Percentiles rank a stretch among this genome's conserved stretches.
phyloP scores from a whole-genome alignment of 1,140 invertebrate species.

The Brachionus rubens region DNA sequence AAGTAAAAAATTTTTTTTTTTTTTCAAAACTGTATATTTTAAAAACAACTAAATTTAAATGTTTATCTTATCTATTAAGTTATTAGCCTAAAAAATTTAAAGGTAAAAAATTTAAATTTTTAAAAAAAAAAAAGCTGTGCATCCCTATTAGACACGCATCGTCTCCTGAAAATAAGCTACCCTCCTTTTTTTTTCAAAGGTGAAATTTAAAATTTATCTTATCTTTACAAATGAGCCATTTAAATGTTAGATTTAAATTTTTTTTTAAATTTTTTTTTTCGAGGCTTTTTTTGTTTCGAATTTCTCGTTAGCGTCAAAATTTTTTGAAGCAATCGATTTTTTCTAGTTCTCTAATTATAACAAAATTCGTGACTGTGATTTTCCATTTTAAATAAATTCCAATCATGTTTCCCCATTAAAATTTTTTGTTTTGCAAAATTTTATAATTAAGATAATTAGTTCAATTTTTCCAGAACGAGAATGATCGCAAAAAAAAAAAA shows the following conservation, averaged over 20 bases:
- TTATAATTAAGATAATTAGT: constrained; percentile 44
- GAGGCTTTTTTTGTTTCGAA: too few species aligned
- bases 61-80: constrained; percentile 46
- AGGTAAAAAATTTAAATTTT: background rate
- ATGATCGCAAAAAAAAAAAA: too few species aligned
- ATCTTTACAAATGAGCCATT: constrained; percentile 40
- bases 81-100: constrained; percentile 44
- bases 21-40: constrained; percentile 5
- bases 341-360: constrained; percentile 8
- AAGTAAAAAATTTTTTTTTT: background rate
- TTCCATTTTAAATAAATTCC: constrained; percentile 23
- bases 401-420: constrained; percentile 37
- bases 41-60: constrained; percentile 20
- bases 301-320: too few species aligned
- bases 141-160: constrained; percentile 36
- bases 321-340: background rate
- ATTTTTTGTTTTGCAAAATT: background rate
- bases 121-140: background rate
- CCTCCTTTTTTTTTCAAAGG: background rate
- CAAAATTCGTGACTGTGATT: constrained; percentile 9
- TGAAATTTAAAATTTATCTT: background rate
- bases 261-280: too few species aligned
- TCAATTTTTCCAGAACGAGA: background rate
- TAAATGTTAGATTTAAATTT: constrained; percentile 34
- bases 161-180: background rate